These are phyloP conservation scores for Poeciliopsis occidentalis DNA, from an alignment of 2,113 vertebrate species.

Conservation along the genomic window DNA sequence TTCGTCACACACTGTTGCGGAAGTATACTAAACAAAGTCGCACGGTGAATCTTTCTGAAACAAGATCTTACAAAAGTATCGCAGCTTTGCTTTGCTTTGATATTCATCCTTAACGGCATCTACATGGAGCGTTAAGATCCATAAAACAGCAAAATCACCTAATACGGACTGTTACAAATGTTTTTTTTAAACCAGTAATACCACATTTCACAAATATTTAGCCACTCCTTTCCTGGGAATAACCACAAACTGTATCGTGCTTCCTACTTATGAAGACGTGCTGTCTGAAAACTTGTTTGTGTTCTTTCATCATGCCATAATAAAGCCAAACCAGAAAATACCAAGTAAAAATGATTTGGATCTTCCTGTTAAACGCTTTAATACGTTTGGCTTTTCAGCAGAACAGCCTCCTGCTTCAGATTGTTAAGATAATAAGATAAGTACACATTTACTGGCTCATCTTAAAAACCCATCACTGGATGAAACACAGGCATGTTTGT, in stretches of 20 bases:
- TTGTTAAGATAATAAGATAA: background rate
- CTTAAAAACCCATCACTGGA: background rate
- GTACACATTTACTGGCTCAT: background rate
- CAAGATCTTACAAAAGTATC: constrained; percentile 1
- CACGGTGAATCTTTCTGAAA: constrained; percentile 5
- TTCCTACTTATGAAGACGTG: background rate
- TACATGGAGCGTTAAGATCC: background rate
- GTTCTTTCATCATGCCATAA: background rate
- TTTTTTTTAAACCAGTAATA: background rate
- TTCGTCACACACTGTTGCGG: background rate
- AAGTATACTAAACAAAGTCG: background rate
- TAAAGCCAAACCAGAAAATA: background rate
- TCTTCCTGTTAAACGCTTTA: no score
- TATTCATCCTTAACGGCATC: background rate
- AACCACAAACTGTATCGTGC: background rate
- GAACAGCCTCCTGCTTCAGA: background rate
- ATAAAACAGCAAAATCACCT: background rate
- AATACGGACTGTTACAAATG: background rate
- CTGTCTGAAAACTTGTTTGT: background rate
- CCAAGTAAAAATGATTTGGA: no score
- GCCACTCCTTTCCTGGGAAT: background rate
- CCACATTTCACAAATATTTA: background rate
- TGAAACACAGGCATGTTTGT: background rate
- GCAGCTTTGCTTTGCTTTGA: constrained; percentile 1
- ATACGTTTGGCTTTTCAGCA: no score